Evolutionary conservation across 2,888 invertebrate species (phyloP), one percentile per base, ranked within the genome.

Genomic region (Ernsta delagoae): DNA sequence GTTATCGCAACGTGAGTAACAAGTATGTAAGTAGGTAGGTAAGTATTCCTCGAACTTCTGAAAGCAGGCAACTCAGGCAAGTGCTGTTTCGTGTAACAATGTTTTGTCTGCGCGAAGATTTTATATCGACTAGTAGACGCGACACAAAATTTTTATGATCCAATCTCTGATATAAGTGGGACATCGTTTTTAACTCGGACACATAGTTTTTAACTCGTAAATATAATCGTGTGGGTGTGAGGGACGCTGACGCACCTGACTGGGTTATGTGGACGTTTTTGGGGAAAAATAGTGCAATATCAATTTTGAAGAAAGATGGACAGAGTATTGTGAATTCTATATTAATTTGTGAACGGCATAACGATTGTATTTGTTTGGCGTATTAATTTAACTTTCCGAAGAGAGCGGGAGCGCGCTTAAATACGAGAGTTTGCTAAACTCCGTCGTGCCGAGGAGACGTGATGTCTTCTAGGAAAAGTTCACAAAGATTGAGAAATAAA

Each of bases 331-430:
- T 36, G 59, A 54, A 59, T 39, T 67, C 66, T 59, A 72, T 71
- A 74, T 73, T 70, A 68, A 73, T 73, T 64, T 72, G 64, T 16
- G 24, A 57, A 39, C 39, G 45, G 61, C 31, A 12, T 9, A 36
- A n/a, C 48, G 61, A 57, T 61, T 36, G 24, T 16, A 50, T 41
- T 62, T 61, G 57, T 68, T 36, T 67, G 70, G 73, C 60, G 74
- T 83, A 87, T 31, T 31, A 31, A 31, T 24, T 36, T 85, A 82
- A 87, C 83, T 81, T 81, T 79, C 77, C 4, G 53, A 31, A 31
- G 24, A 82, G 80, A 82, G 79, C 81, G 81, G 3, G 31, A 81
- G 79, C 74, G 76, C 79, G 81, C 73, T 77, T 81, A 81, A 83
- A 72, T 54, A 31, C 31, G 24, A 24, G 36, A 67, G 54, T 73